Evolutionary conservation across 2,113 vertebrate genomes (phyloP), one percentile per base, ranked within the genome.

Genomic region (Sinocyclocheilus rhinocerous): DNA sequence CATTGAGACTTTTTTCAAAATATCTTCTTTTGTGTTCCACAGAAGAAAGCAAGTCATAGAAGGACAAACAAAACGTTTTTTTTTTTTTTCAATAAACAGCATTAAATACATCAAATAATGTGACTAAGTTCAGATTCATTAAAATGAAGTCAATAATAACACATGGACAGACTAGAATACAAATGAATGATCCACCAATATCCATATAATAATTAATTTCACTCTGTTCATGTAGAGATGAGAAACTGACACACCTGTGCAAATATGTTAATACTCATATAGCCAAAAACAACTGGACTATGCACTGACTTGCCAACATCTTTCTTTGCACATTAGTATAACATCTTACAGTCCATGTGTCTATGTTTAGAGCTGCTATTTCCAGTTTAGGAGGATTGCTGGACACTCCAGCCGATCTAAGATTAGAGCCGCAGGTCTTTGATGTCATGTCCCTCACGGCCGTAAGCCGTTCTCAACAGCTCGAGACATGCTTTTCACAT

Each of bases 321-420:
- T 81, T 81, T 65, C 7, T 48, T 50, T 50, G n/a, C 36, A 63
- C 29, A 26, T 39, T 63, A 45, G 76, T 39, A 9, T 61, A 76
- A 67, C 26, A 48, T 24, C 50, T 61, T 81, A 24, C 80, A 81
- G 79, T 18, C 45, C 4, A 4, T 29, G 22, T 4, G 39, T 26
- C 13, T 67, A 81, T 81, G 79, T 65, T 81, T 67, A 81, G 79
- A 61, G 4, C 36, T 29, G n/a, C 79, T 81, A 81, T 81, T 81
- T 67, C 61, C 59, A 65, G n/a, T 13, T 67, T 20, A 48, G 76
- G 33, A 61, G 79, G 22, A 67, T 81, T 65, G 6, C 59, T 81
- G 79, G 59, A 81, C 39, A 26, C 79, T 81, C 6, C n/a, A 18
- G 77, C 57, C 33, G 6, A 39, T 45, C 79, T 81, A 81, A 81